These are phyloP conservation scores for Liparis tanakae DNA, from an alignment of 2,797 vertebrate species.

Conservation along the genomic window DNA sequence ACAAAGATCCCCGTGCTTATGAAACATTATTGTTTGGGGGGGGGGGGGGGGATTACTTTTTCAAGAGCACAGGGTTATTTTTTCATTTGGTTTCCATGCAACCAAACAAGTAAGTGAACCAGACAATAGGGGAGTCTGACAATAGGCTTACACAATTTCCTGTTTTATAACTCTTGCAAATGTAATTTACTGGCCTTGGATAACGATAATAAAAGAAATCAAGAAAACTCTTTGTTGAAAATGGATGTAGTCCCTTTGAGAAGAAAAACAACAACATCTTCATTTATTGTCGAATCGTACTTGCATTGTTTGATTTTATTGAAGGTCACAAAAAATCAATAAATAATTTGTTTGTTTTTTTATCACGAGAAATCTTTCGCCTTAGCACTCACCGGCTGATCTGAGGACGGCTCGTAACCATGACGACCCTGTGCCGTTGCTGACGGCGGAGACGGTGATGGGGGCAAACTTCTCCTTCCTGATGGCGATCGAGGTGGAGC, in stretches of 20 bases:
- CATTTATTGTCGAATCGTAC: neutral
- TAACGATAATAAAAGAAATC: conserved; percentile 10
- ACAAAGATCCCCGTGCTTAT: conserved; percentile 34
- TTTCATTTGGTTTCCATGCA: conserved; percentile 65
- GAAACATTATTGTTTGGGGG: conserved; percentile 53
- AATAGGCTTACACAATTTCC: conserved; percentile 52
- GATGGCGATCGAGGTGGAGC: conserved; percentile 77
- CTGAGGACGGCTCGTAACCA: conserved; percentile 81
- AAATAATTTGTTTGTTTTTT: accelerated
- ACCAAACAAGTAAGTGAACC: conserved; percentile 30
- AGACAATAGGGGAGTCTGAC: conserved; percentile 28
- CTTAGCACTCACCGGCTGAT: conserved; percentile 84
- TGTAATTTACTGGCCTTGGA: conserved; percentile 27
- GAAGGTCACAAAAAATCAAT: neutral
- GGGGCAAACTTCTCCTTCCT: conserved; percentile 85
- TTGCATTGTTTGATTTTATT: neutral
- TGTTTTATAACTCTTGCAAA: conserved; percentile 37
- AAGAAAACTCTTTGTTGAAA: conserved; percentile 13
- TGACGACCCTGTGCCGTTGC: conserved; percentile 80
- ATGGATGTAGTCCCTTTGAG: neutral
- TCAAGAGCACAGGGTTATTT: conserved; percentile 42
- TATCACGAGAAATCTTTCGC: neutral
- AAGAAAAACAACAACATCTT: neutral
- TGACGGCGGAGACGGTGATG: conserved; percentile 62
- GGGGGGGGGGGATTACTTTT: conserved; percentile 51